Percentiles rank a stretch among this genome's conserved stretches.
These are phyloP conservation scores for Phallusia fumigata DNA, from an alignment of 23 tunicate genomes.

Conservation along the genomic window DNA sequence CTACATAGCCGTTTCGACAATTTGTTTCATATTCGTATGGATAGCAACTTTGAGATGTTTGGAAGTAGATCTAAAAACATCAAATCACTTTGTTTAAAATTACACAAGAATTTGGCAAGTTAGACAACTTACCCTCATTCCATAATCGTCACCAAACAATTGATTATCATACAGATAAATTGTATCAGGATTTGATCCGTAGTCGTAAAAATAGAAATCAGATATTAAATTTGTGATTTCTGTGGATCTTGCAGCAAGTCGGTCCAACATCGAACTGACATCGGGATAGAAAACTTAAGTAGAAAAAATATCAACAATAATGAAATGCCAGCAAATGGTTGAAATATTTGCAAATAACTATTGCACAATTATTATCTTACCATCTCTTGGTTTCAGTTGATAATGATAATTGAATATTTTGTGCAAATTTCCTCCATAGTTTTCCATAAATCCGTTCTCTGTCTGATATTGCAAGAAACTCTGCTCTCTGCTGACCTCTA, in stretches of 20 bases:
- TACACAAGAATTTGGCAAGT: no score
- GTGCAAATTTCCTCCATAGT: not conserved
- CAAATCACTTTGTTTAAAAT: no score
- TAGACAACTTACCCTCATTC: no score
- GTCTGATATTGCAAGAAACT: conserved; percentile 6
- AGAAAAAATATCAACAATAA: not conserved
- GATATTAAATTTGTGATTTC: not conserved
- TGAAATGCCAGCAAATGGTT: no score
- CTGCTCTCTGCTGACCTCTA: not conserved
- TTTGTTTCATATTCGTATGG: no score
- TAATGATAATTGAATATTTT: not conserved
- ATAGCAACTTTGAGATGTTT: no score
- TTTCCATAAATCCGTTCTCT: not conserved
- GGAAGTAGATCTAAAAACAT: no score
- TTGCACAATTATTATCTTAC: not conserved
- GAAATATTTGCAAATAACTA: no score
- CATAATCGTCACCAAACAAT: no score
- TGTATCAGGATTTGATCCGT: not conserved
- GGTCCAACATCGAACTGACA: not conserved
- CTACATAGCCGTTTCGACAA: not conserved
- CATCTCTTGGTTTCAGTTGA: not conserved
- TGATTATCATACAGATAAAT: not conserved
- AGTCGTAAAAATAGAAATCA: not conserved
- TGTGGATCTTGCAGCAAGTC: not conserved
- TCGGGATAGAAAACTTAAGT: not conserved